Base-by-base conservation (phyloP, 1,140 invertebrate species). In the Leptinotarsa texana region DNA sequence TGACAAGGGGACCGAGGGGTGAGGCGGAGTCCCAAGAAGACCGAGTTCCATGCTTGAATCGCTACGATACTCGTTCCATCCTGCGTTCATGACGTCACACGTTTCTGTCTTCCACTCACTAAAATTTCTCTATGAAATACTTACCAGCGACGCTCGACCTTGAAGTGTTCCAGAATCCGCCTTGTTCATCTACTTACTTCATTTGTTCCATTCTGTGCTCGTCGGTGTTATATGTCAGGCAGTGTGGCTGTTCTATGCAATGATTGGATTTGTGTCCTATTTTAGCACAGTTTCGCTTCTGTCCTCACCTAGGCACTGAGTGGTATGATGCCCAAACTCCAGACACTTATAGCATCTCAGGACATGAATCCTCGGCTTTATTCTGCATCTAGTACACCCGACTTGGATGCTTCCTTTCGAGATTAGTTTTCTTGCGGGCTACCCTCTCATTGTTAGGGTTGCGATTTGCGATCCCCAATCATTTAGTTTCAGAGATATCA, bases 351-450 rank as follows among this genome's bases (percentile, higher is more conserved):
- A 21, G 21, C 21, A 21, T 21, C 21, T 21, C 63, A 63, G 21
- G 63, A 24, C 63, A 8, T 63, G 13, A 4, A 63, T 63, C 4
- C 13, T 63, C 24, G 11, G 63, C 18, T 63, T 27, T 17, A 63
- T 63, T 27, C 1, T 63, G 21, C 63, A 63, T 63, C 63, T 63
- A 13, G 21, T 21, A 21, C 63, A 24, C 17, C 63, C 63, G 63
- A 63, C 63, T 63, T 13, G 13, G 63, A 63, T 63, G 63, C 63
- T 63, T 63, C 63, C 63, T n/a, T 17, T 63, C 18, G 63, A 63
- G 13, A 18, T 18, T n/a, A 63, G 13, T 63, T 63, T 63, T 18
- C 4, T 18, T 13, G 63, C 63, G 13, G 22, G 4, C 57, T 61
- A 5, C 18, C 18, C 63, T 18, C 63, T 63, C 63, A 63, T 21